A percentile compares a stretch with the other conserved stretches of the same genome.
These are phyloP conservation scores for Brachynemurus nebulosus DNA, from an alignment of 2,888 invertebrate species.

Conservation along the genomic window DNA sequence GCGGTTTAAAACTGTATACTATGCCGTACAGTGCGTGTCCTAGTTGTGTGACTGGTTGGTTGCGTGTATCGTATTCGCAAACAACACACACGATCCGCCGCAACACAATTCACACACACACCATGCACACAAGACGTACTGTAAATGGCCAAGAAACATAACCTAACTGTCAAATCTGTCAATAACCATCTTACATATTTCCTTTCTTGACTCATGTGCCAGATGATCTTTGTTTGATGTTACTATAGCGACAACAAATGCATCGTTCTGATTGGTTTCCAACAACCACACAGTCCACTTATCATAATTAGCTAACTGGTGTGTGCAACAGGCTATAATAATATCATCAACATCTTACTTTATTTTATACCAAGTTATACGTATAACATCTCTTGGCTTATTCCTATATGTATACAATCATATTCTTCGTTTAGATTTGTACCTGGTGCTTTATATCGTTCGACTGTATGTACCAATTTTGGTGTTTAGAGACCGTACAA, in stretches of 20 bases:
- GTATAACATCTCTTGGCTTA: no score
- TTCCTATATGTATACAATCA: no score
- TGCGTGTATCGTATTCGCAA: neutral
- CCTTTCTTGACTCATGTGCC: neutral
- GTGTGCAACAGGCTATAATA: neutral
- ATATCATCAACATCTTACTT: neutral
- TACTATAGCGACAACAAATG: slow-evolving; percentile 2
- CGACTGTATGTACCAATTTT: no score
- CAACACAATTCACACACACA: neutral
- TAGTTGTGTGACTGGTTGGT: no score
- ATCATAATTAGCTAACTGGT: neutral
- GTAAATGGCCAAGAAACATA: neutral
- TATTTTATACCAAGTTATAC: neutral
- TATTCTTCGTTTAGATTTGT: no score
- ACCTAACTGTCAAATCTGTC: slow-evolving; percentile 2
- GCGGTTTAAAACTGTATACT: neutral
- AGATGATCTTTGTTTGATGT: slow-evolving; percentile 2
- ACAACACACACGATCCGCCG: neutral
- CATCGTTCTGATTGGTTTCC: neutral
- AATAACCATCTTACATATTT: slow-evolving; percentile 1
- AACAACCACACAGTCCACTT: neutral
- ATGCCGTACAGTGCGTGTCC: neutral
- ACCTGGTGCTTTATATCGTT: no score
- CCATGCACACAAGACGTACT: neutral
- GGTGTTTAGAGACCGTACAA: no score